These are phyloP conservation scores for Nephrocerus scutellatus DNA, from an alignment of 2,888 invertebrate genomes.

Conservation along the genomic window DNA sequence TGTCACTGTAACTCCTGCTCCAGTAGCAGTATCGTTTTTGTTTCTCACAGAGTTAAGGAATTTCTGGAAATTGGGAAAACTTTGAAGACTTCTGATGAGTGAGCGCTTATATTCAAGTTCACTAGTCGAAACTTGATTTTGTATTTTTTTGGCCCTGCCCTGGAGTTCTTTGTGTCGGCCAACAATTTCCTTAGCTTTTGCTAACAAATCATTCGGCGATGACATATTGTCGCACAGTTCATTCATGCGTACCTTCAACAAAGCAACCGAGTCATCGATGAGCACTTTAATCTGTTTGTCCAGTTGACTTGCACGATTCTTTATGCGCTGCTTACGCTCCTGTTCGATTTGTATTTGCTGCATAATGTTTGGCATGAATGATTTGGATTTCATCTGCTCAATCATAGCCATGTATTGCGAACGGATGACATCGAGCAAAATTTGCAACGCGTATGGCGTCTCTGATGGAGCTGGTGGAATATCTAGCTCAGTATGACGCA, in stretches of 20 bases:
- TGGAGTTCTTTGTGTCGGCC: conserved; percentile 87
- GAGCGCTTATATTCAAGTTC: conserved; percentile 71
- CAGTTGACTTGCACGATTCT: conserved; percentile 78
- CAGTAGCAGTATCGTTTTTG: too few relatives aligned
- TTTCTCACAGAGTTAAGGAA: conserved; percentile 28
- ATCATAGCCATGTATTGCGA: conserved; percentile 81
- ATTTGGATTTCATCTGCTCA: conserved; percentile 72
- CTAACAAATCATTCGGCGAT: conserved; percentile 75
- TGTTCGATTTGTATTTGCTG: conserved; percentile 76
- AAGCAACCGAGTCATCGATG: conserved; percentile 83
- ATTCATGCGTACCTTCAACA: conserved; percentile 82
- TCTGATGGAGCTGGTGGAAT: conserved; percentile 70
- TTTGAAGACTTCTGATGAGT: conserved; percentile 65
- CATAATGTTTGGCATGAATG: conserved; percentile 65
- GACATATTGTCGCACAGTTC: conserved; percentile 85
- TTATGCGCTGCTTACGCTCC: conserved; percentile 73
- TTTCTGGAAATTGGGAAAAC: conserved; percentile 57
- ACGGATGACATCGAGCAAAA: conserved; percentile 75
- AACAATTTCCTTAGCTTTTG: conserved; percentile 87
- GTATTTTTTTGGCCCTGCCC: conserved; percentile 77
- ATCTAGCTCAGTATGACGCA: conserved; percentile 74
- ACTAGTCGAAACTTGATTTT: conserved; percentile 63
- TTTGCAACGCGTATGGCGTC: conserved; percentile 80
- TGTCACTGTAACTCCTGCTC: conserved; percentile 31
- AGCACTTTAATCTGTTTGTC: conserved; percentile 89